Base-by-base conservation (phyloP, 2,113 vertebrate genomes). In the Pygoscelis antarcticus region DNA sequence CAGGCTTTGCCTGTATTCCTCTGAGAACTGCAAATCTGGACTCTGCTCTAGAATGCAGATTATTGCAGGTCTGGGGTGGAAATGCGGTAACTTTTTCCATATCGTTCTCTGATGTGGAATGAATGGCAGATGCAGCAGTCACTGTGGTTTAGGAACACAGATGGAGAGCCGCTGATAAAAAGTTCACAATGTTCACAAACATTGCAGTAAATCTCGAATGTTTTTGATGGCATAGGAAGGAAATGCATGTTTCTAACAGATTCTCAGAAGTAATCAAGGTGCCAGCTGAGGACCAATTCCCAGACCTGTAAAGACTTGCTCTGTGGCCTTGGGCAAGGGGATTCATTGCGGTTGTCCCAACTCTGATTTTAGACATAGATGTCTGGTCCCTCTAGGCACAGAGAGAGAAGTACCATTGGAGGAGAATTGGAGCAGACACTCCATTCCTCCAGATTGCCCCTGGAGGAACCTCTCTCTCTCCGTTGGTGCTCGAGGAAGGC, bases 11-110 rank as follows among this genome's bases (percentile, higher is more conserved):
- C 70, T 83, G 46, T 77, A 70, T 94, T 80, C 96, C 93, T 96
- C 71, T 29, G 93, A 94, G 93, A 95, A 88, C 78, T 85, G 93
- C 93, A 95, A 83, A 95, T 90, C 87, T 90, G 84, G 68, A 64
- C 79, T 60, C 58, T 66, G 62, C 75, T 95, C 75, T 90, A 66
- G 74, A 94, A 87, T 93, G 93, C 93, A 95, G 23, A 86, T 96
- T 69, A 49, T 34, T 87, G 44, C 49, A 47, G 55, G 54, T 44
- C 46, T 51, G 62, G 26, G 23, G 51, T 65, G 61, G 54, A 82
- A 91, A 23, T 71, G 60, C 4, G 3, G 42, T 40, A 77, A 74
- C 49, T 60, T 95, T 58, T 70, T 42, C 54, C 20, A 7, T 88
- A 22, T 51, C 18, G 2, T 79, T 95, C 42, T 82, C 61, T 87